Evolutionary conservation across 1,140 invertebrate genomes (phyloP), one percentile per base, ranked within the genome.

Genomic region (Trachelipus rathkii): DNA sequence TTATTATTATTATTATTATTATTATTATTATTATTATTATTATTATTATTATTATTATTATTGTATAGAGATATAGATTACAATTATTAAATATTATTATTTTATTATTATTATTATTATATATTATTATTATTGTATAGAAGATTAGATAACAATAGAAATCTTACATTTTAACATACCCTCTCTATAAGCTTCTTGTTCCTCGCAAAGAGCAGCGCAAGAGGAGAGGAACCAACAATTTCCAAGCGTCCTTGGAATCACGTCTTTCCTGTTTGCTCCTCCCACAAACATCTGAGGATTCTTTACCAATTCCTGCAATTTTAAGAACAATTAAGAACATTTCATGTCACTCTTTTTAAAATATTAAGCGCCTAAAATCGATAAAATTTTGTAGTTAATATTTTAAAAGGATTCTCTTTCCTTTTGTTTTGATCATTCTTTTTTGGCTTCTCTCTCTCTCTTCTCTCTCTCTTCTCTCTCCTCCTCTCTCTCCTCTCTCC

Each of bases 191-290:
- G 84, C 33, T 83, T 83, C 50, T 83, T 82, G 73, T 84, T 81
- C 78, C 85, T 84, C 24, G 87, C 85, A 0, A 88, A 33, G 84
- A 50, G 87, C 86, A 33, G 87, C 85, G 83, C 86, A 87, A 8
- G 86, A 84, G 8, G 86, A 87, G 13, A 87, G 82, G 77, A 84
- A 82, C 87, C 87, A 88, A 76, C 87, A 88, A 82, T 88, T 86
- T 46, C 86, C 87, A 0, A 89, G 83, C 73, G 85, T 84, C 68
- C 89, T 89, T 82, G 90, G 89, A 23, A 88, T 85, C 0, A 90
- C 88, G 84, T 90, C 89, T 82, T 88, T 87, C 74, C 89, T 82
- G 76, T 85, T 87, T 67, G 86, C 85, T 43, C 88, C 89, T 73
- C 87, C 86, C 43, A 88, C 84, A 77, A 89, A 85, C 53, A 89